Percentiles rank a stretch among this genome's conserved stretches.
These are phyloP conservation scores for Cepphus grylle DNA, from an alignment of 2,113 vertebrate species.

Conservation along the genomic window DNA sequence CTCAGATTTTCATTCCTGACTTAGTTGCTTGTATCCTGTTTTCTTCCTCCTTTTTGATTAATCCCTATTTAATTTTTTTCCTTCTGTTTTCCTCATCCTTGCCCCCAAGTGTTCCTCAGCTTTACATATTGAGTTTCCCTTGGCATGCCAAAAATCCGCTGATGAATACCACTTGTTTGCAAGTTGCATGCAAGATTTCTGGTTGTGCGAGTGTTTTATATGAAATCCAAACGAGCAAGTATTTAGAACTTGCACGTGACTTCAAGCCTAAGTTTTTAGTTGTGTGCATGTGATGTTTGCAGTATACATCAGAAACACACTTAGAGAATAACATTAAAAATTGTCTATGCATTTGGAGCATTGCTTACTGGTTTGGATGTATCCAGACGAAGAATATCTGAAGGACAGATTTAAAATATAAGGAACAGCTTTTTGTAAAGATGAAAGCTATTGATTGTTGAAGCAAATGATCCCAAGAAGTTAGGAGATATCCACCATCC, in stretches of 20 bases:
- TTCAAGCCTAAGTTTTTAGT: neutral
- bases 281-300: neutral
- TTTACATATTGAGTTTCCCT: constrained; percentile 28
- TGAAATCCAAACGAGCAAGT: neutral
- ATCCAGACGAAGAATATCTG: neutral
- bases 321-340: neutral
- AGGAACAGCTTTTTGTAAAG: neutral
- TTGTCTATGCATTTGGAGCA: neutral
- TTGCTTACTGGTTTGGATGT: neutral
- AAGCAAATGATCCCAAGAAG: neutral
- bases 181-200: neutral
- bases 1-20: neutral
- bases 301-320: neutral
- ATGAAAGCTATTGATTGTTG: constrained; percentile 1
- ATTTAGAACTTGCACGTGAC: neutral
- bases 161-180: constrained; percentile 51
- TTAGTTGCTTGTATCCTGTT: neutral
- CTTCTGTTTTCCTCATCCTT: neutral
- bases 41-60: neutral
- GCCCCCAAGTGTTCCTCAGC: neutral
- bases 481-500: neutral
- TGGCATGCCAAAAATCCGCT: neutral
- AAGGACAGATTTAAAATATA: neutral
- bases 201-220: neutral
- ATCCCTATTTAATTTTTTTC: neutral